These are phyloP conservation scores for Cryptocephalus moraei DNA, from an alignment of 2,888 invertebrate genomes.

Conservation along the genomic window DNA sequence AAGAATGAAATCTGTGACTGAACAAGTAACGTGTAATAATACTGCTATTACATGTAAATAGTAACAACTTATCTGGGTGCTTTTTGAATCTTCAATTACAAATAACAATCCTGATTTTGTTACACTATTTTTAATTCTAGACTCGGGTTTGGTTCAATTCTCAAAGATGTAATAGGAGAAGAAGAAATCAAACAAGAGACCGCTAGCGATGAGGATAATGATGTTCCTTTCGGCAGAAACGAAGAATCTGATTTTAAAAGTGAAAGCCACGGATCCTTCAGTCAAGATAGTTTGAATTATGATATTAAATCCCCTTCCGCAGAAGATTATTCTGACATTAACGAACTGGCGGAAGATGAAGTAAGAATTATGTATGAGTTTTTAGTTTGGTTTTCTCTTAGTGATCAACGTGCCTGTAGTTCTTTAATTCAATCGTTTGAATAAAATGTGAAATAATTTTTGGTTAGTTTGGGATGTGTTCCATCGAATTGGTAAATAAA, in stretches of 20 bases:
- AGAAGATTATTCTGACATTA: conserved; percentile 88
- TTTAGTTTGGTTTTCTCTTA: no score
- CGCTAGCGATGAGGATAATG: conserved; percentile 11
- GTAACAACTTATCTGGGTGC: no score
- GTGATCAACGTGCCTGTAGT: no score
- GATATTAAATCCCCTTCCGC: conserved; percentile 58
- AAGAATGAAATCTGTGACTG: no score
- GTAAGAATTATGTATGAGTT: conserved; percentile 15
- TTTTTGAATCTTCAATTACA: no score
- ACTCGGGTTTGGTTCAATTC: conserved; percentile 68
- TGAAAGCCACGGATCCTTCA: conserved; percentile 6
- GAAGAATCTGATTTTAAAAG: conserved; percentile 7
- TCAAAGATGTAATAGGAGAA: conserved; percentile 63
- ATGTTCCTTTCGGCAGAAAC: conserved; percentile 1
- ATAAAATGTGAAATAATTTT: no score
- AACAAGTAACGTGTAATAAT: no score
- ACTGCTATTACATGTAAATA: no score
- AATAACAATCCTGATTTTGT: no score
- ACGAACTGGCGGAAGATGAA: conserved; percentile 78
- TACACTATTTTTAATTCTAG: conserved; percentile 21
- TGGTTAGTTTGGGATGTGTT: no score
- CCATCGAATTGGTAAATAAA: no score
- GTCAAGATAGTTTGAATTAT: neutral
- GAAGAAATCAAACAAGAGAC: conserved; percentile 21
- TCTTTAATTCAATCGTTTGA: no score